Conservation (phyloP, 2,888 invertebrate species). For the Cerceris rybyensis region DNA sequence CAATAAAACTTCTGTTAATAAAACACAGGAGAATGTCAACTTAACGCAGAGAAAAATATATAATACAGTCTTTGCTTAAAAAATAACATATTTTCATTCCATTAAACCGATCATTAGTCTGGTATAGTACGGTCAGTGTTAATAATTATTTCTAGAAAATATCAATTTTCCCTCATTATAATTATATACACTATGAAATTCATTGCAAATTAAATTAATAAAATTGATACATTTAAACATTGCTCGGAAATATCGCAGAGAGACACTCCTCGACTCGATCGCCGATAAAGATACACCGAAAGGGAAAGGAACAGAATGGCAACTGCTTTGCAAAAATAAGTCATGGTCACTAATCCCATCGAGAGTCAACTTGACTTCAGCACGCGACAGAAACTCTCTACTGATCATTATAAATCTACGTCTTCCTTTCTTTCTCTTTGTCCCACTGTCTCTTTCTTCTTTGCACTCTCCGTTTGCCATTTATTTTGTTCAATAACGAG, state of each 20-base stretch:
- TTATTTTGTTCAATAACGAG: slow-evolving; percentile 19
- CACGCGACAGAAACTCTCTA: slow-evolving; percentile 32
- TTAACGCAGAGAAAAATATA: too few relatives aligned
- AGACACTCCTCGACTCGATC: background rate
- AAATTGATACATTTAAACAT: background rate
- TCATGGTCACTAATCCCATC: slow-evolving; percentile 59
- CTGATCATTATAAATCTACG: slow-evolving; percentile 35
- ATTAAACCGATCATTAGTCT: too few relatives aligned
- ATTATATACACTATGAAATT: too few relatives aligned
- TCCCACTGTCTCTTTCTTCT: slow-evolving; percentile 19
- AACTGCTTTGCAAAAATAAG: slow-evolving; percentile 62
- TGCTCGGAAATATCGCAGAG: background rate
- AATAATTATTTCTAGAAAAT: too few relatives aligned
- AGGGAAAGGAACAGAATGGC: slow-evolving; percentile 53
- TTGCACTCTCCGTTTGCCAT: slow-evolving; percentile 20
- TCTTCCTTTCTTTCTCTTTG: slow-evolving; percentile 33
- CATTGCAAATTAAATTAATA: too few relatives aligned
- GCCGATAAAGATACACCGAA: background rate
- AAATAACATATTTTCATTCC: too few relatives aligned
- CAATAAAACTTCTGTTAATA: too few relatives aligned
- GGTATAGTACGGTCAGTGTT: too few relatives aligned
- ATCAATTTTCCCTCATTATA: too few relatives aligned
- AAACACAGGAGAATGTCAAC: too few relatives aligned
- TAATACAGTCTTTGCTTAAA: too few relatives aligned
- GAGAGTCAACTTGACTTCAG: slow-evolving; percentile 46